phyloP scores from a whole-genome alignment of 1,140 invertebrate genomes.

The Saxidomus purpurata region DNA sequence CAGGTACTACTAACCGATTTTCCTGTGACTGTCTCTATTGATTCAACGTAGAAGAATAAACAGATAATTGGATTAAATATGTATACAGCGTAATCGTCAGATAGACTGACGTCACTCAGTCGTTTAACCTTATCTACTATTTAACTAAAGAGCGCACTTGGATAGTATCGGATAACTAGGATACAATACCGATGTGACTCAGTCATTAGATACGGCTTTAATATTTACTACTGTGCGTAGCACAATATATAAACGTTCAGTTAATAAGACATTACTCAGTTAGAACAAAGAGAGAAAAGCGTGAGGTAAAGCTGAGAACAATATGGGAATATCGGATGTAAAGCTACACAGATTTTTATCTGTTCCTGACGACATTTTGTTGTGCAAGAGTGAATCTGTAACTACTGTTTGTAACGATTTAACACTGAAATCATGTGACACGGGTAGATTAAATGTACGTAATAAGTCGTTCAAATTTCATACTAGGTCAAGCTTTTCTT shows the following conservation, averaged over 20 bases:
- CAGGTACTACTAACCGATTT: not conserved
- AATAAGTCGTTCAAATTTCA: not conserved
- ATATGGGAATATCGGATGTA: not conserved
- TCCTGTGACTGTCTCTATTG: not conserved
- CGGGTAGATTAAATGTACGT: not conserved
- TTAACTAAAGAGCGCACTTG: not conserved
- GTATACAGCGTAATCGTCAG: not conserved
- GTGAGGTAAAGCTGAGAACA: not conserved
- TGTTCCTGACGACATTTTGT: not conserved
- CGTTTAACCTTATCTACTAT: not conserved
- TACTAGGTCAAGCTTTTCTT: not conserved
- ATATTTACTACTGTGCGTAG: slow-evolving; percentile 9
- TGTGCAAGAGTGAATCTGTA: not conserved
- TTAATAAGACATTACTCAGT: not conserved
- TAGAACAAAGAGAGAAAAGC: not conserved
- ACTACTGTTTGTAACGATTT: not conserved
- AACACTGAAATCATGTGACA: not conserved
- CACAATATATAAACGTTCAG: not conserved
- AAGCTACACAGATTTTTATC: slow-evolving; percentile 11
- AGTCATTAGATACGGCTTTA: not conserved
- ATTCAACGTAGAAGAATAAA: not conserved
- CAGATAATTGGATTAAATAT: not conserved
- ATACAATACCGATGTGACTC: not conserved
- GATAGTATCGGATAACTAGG: not conserved
- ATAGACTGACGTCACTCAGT: not conserved